These are phyloP conservation scores for Calliopum simillimum DNA, from an alignment of 2,888 invertebrate species.

Conservation along the genomic window DNA sequence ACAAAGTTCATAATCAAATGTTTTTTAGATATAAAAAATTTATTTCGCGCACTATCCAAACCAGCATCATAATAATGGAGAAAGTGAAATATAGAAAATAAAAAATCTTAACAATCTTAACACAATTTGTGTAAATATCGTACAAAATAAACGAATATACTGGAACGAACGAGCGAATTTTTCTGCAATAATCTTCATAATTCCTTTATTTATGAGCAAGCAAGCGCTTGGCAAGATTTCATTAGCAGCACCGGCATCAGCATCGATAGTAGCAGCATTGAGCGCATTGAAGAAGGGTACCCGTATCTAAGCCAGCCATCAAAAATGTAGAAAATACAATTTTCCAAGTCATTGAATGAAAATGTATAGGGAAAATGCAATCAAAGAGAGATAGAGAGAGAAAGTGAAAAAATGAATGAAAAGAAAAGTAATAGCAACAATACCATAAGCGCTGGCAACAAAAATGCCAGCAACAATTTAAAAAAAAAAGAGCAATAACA, in stretches of 20 bases:
- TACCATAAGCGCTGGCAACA: too few relatives aligned
- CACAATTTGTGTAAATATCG: conserved; percentile 7
- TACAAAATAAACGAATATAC: background rate
- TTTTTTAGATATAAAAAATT: too few relatives aligned
- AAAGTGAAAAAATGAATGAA: too few relatives aligned
- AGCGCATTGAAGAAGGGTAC: background rate
- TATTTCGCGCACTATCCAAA: too few relatives aligned
- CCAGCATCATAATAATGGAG: background rate
- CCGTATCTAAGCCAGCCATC: background rate
- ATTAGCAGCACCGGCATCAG: background rate
- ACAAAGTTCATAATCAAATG: too few relatives aligned
- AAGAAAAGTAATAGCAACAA: background rate
- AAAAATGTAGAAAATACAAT: conserved; percentile 60
- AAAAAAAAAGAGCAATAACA: too few relatives aligned
- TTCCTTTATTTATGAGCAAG: conserved; percentile 21
- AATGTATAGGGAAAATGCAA: conserved; percentile 44
- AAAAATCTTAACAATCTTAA: conserved; percentile 14
- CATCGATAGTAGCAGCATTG: background rate
- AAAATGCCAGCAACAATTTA: too few relatives aligned
- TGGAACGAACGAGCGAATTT: conserved; percentile 42
- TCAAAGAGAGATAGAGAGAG: too few relatives aligned
- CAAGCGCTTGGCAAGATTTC: background rate
- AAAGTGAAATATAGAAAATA: too few relatives aligned
- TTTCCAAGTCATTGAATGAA: conserved; percentile 65
- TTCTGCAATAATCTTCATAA: conserved; percentile 43